phyloP scores from a whole-genome alignment of 2,888 invertebrate species.

The Apotomis turbidana region DNA sequence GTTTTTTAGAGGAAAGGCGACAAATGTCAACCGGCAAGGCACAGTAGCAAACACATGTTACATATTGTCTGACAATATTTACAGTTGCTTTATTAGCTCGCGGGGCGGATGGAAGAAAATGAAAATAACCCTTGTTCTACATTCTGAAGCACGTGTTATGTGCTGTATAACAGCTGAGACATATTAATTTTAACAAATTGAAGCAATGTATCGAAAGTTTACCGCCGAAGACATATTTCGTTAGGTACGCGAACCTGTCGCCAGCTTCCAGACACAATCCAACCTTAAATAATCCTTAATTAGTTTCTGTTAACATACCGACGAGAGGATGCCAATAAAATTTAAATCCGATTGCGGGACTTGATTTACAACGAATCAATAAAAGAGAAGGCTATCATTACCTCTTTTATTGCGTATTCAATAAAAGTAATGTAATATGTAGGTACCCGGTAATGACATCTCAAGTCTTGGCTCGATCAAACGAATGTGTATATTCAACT shows the following conservation, averaged over 20 bases:
- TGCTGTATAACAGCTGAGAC: slow-evolving; percentile 48
- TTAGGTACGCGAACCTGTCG: slow-evolving; percentile 21
- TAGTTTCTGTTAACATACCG: slow-evolving; percentile 67
- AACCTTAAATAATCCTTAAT: slow-evolving; percentile 62
- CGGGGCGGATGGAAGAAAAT: slow-evolving; percentile 68
- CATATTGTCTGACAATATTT: slow-evolving; percentile 82
- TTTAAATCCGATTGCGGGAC: slow-evolving; percentile 78
- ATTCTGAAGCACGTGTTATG: slow-evolving; percentile 67
- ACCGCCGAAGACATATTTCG: slow-evolving; percentile 37
- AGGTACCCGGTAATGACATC: slow-evolving; percentile 63
- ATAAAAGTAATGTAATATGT: slow-evolving; percentile 73
- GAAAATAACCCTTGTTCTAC: slow-evolving; percentile 66
- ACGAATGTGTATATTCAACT: slow-evolving; percentile 21
- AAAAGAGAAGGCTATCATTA: slow-evolving; percentile 80
- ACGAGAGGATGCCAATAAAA: slow-evolving; percentile 76
- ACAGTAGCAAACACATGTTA: slow-evolving; percentile 79
- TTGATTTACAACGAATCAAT: slow-evolving; percentile 82
- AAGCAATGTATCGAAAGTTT: slow-evolving; percentile 42
- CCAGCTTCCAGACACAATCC: slow-evolving; percentile 42
- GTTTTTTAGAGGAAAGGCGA: slow-evolving; percentile 78
- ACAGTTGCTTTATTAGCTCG: slow-evolving; percentile 77
- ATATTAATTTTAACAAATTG: slow-evolving; percentile 63
- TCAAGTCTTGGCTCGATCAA: slow-evolving; percentile 47
- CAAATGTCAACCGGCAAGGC: slow-evolving; percentile 76
- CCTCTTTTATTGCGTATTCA: slow-evolving; percentile 77